Evolutionary conservation across 2,113 vertebrate species (phyloP), one percentile per base, ranked within the genome.

Genomic region (Colaptes auratus): DNA sequence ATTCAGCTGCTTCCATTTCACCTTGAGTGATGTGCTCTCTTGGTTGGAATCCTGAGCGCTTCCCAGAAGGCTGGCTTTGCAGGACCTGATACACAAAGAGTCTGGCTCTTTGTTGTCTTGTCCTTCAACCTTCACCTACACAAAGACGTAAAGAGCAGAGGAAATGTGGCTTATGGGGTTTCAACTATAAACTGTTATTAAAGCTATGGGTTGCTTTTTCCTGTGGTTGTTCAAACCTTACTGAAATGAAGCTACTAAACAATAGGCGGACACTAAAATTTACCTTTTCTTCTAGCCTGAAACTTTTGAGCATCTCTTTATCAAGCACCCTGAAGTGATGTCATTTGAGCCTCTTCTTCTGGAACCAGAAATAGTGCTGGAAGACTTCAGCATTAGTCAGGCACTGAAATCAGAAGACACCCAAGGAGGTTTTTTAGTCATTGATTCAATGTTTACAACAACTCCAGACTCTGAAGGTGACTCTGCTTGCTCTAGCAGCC

Each of bases 301-400:
- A 93, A 97, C 97, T 19, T 98, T 98, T 84, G 98, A 99, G 86
- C 98, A 98, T 78, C 96, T 99, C 87, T 99, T 99, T 91, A 88
- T 96, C 96, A 98, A 96, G 90, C 97, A 97, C 42, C 95, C 97
- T 3, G 96, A 98, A 64, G 97, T 97, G 17, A 91, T 97, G 53
- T 91, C 98, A 17, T 97, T 97, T 80, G 98, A 98, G 94, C 98
- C 98, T 4, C 97, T 99, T 4, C 97, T 99, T 73, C 98, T 98
- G 84, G 98, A 99, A 33, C 92, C 98, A 35, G 99, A 99, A 97
- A 94, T 97, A 31, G 96, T 98, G 95, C 98, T 99, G 80, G 97
- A 98, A 87, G 98, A 98, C 25, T 96, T 99, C 96, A 98, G 97
- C 28, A 73, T 98, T 46, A 97, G 98, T 64, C 97, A 98, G 86